Evolutionary conservation across 2,888 invertebrate species (phyloP).

Genomic region (Drosophila dives): DNA sequence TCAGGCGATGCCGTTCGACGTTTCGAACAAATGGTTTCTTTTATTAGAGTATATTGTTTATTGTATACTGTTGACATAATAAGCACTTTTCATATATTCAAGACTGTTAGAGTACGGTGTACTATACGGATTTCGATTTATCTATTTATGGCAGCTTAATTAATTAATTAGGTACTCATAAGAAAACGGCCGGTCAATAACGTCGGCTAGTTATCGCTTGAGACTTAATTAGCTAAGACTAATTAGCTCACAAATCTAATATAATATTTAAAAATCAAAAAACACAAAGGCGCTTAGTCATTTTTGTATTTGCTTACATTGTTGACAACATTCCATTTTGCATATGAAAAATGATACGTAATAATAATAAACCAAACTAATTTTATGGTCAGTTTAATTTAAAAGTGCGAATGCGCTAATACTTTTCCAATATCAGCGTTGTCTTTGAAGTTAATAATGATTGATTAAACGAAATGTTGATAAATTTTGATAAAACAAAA

Average conservation of each 20-base stretch:
- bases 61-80: not conserved
- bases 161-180: conserved; percentile 5
- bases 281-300: not conserved
- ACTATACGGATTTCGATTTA: not conserved
- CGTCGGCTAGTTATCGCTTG: conserved; percentile 14
- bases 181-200: not conserved
- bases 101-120: not conserved
- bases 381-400: conserved; percentile 5
- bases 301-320: not conserved
- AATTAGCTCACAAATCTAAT: not conserved
- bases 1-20: not conserved
- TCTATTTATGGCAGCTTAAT: not conserved
- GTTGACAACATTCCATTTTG: not conserved
- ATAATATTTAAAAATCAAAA: conserved; percentile 2
- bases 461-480: conserved; percentile 6
- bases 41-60: conserved; percentile 18
- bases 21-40: not conserved
- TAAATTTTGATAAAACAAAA: conserved; percentile 12
- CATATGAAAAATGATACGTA: not conserved
- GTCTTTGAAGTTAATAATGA: conserved; percentile 16
- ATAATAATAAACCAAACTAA: not conserved
- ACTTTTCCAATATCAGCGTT: not conserved
- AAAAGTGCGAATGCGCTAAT: not conserved
- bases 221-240: conserved; percentile 10
- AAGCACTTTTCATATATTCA: not conserved